Percentiles rank a stretch among this genome's conserved stretches.
Conservation (phyloP, 2,888 invertebrate species). For the Sipha maydis region DNA sequence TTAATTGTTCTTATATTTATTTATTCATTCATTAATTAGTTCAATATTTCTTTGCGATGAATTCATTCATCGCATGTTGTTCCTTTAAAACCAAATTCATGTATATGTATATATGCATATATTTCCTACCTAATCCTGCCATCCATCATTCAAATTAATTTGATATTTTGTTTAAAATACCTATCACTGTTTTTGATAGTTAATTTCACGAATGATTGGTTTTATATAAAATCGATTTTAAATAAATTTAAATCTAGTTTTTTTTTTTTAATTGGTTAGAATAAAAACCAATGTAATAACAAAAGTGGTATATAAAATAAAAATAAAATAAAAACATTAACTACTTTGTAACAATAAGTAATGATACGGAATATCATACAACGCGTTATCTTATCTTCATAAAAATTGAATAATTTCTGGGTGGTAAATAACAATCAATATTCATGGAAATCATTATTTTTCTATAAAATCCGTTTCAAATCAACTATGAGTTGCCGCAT, state of each 20-base stretch:
- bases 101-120: no score
- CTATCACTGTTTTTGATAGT: not conserved
- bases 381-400: not conserved
- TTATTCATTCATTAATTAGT: no score
- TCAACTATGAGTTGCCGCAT: not conserved
- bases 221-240: not conserved
- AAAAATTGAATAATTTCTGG: not conserved
- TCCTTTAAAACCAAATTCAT: no score
- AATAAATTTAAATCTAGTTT: not conserved
- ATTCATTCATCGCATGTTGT: no score
- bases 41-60: no score
- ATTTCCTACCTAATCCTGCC: not conserved
- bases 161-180: not conserved
- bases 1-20: no score
- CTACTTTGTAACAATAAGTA: not conserved
- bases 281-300: not conserved
- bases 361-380: not conserved
- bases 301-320: not conserved
- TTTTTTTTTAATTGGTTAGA: not conserved
- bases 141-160: not conserved
- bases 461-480: not conserved
- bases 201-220: not conserved
- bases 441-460: not conserved
- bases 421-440: not conserved
- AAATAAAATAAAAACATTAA: not conserved